These are phyloP conservation scores for Ricordea florida DNA, from an alignment of 92 coral and sea anemone genomes.

Conservation along the genomic window DNA sequence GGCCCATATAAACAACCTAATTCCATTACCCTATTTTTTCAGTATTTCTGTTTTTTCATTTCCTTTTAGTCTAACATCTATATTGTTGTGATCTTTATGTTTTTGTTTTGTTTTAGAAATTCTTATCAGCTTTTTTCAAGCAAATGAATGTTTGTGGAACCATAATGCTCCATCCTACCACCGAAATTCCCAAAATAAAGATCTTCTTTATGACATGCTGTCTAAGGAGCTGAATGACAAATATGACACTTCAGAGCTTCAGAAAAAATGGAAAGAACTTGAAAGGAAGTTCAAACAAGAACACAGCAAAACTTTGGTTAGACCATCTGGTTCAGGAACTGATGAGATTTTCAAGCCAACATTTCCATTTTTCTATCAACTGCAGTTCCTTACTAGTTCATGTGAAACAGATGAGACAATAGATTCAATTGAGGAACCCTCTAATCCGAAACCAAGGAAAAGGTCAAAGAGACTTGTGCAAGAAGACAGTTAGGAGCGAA, in stretches of 20 bases:
- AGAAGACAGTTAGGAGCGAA: conserved; percentile 2
- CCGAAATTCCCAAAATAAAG: conserved; percentile 19
- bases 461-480: background rate
- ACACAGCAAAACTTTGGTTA: conserved; percentile 5
- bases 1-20: too few species aligned
- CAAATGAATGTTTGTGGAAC: conserved; percentile 15
- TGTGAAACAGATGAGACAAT: conserved; percentile 20
- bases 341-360: background rate
- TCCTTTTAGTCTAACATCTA: too few species aligned
- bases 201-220: conserved; percentile 9
- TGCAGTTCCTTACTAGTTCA: background rate
- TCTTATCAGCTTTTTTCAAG: background rate
- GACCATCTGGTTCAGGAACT: conserved; percentile 33
- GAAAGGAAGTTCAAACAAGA: conserved; percentile 1
- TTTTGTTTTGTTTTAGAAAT: background rate
- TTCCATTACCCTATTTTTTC: too few species aligned
- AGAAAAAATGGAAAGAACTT: conserved; percentile 24
- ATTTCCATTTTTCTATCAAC: conserved; percentile 9
- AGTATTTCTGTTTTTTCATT: too few species aligned
- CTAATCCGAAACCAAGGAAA: conserved; percentile 1
- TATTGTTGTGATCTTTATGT: too few species aligned
- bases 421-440: background rate
- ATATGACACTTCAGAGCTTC: background rate
- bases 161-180: conserved; percentile 5
- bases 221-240: conserved; percentile 20